phyloP scores from a whole-genome alignment of 2,113 vertebrate species.

The Phylloscopus whistleri region DNA sequence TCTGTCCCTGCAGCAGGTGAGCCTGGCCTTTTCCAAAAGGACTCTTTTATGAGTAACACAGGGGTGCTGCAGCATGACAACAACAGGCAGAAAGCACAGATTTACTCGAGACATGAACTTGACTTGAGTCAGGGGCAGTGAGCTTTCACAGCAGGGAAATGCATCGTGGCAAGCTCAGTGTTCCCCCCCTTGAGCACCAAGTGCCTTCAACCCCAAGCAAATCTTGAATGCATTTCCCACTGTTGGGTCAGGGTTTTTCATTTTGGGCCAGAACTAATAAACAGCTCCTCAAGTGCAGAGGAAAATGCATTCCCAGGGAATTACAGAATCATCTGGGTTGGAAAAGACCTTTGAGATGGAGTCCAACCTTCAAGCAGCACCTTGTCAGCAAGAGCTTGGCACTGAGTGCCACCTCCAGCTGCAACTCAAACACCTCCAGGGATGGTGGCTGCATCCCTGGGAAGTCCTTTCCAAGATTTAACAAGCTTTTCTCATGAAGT shows the following conservation, averaged over 20 bases:
- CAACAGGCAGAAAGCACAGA: neutral
- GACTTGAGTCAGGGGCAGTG: neutral
- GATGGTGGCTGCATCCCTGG: neutral
- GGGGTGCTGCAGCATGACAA: neutral
- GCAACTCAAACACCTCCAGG: neutral
- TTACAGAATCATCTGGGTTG: neutral
- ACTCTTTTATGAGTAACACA: neutral
- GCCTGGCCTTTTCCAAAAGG: neutral
- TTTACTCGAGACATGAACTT: neutral
- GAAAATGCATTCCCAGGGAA: neutral
- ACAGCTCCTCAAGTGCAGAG: neutral
- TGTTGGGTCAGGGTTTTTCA: neutral
- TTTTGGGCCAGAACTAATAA: neutral
- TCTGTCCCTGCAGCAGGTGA: neutral
- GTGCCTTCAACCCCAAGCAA: neutral
- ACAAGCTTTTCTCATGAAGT: no score
- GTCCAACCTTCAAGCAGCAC: neutral
- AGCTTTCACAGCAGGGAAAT: neutral
- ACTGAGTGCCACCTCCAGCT: neutral
- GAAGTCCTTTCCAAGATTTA: no score
- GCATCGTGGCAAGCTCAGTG: neutral
- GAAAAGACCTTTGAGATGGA: fast-evolving
- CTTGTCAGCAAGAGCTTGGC: neutral
- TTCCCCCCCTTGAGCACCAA: no score
- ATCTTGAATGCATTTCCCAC: neutral